Percentiles rank a stretch among this genome's conserved stretches.
Evolutionary conservation across 2,113 vertebrate species (phyloP).

Genomic region (Bubo scandiacus): DNA sequence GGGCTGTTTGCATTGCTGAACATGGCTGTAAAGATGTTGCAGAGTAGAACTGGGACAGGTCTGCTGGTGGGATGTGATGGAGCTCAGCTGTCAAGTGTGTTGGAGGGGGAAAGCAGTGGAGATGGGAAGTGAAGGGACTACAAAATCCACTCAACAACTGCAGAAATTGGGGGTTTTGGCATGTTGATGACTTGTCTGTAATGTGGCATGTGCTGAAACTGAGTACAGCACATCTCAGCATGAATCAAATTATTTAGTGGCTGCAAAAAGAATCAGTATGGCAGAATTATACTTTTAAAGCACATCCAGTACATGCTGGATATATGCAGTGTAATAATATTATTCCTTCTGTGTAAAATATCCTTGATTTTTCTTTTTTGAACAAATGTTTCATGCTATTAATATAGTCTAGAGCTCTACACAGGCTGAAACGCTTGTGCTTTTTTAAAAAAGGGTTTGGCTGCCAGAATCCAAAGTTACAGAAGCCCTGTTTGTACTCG

Average conservation of each 20-base stretch:
- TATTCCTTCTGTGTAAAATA: not conserved
- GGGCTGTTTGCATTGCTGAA: not conserved
- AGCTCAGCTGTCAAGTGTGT: not conserved
- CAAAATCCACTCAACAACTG: rapidly evolving
- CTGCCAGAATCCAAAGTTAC: not conserved
- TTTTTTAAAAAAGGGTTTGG: not conserved
- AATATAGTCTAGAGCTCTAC: not conserved
- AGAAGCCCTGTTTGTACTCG: not conserved
- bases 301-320: not conserved
- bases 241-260: not conserved
- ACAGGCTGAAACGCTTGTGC: not conserved
- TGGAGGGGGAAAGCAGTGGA: not conserved
- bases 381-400: not conserved
- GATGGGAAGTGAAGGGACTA: not conserved
- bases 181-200: not conserved
- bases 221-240: not conserved
- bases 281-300: not conserved
- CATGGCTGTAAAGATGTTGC: not conserved
- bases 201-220: not conserved
- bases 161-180: not conserved
- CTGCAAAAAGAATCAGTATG: not conserved
- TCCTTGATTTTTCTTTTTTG: not conserved
- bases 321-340: not conserved
- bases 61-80: not conserved
- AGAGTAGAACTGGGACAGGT: not conserved